Conservation (phyloP, 2,888 invertebrate species). For the Tipula unca region DNA sequence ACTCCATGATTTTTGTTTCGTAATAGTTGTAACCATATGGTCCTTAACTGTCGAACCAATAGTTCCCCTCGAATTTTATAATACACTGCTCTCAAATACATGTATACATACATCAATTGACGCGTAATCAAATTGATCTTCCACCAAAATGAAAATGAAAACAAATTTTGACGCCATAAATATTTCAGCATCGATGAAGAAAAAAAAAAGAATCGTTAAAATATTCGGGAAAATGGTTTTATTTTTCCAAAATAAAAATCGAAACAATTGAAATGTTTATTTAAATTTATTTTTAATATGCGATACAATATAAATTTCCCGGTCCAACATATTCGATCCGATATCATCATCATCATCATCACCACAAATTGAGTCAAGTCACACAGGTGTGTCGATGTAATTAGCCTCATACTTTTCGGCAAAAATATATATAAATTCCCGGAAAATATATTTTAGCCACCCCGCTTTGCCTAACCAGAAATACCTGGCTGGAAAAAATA, state of each 20-base stretch:
- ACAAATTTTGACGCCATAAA: neutral
- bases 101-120: neutral
- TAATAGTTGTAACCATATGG: too few species aligned
- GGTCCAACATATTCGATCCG: neutral
- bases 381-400: neutral
- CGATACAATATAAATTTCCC: neutral
- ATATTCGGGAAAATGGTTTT: neutral
- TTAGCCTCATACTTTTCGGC: neutral
- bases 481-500: neutral
- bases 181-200: neutral
- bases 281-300: neutral
- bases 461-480: neutral
- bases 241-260: neutral
- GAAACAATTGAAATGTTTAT: neutral
- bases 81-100: too few species aligned
- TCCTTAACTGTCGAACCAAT: too few species aligned
- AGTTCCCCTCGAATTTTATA: too few species aligned
- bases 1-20: too few species aligned
- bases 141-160: neutral
- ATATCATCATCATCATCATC: neutral
- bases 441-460: neutral
- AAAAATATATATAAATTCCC: neutral
- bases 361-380: neutral
- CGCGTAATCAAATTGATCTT: neutral
- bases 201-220: neutral